Evolutionary conservation across 1,140 invertebrate species (phyloP).

Genomic region (Grapholita molesta): DNA sequence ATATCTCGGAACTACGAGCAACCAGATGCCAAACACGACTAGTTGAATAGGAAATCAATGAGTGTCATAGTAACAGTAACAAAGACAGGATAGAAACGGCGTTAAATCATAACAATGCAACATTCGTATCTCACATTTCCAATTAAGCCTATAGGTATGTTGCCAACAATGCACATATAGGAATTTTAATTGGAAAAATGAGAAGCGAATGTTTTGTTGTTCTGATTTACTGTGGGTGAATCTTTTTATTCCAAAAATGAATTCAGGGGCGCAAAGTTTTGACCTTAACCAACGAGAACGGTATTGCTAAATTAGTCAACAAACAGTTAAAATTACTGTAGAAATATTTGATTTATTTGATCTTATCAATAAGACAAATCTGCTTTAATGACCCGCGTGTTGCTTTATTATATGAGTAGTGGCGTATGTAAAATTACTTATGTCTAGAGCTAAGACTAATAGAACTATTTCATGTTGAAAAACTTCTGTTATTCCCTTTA

Average conservation of each 20-base stretch:
- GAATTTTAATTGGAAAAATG: constrained; percentile 18
- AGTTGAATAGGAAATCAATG: constrained; percentile 33
- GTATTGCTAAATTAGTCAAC: no score
- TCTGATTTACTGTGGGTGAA: background rate
- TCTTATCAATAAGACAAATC: no score
- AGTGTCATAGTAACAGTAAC: constrained; percentile 39
- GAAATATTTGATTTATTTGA: no score
- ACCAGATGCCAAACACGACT: constrained; percentile 4
- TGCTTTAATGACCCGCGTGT: no score
- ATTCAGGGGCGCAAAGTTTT: background rate
- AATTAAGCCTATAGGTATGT: constrained; percentile 70
- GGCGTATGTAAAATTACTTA: no score
- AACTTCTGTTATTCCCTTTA: no score
- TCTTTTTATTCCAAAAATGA: background rate
- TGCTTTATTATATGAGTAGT: no score
- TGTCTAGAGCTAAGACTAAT: no score
- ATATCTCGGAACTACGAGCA: background rate
- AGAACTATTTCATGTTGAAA: no score
- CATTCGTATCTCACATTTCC: constrained; percentile 60
- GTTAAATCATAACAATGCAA: constrained; percentile 49
- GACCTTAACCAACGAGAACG: background rate
- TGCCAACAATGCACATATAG: constrained; percentile 19
- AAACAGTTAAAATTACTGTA: no score
- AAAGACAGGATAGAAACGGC: constrained; percentile 48
- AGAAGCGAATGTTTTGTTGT: constrained; percentile 16